A percentile compares a stretch with the other conserved stretches of the same genome.
phyloP scores from a whole-genome alignment of 2,888 invertebrate genomes.

The Pomacea canaliculata region DNA sequence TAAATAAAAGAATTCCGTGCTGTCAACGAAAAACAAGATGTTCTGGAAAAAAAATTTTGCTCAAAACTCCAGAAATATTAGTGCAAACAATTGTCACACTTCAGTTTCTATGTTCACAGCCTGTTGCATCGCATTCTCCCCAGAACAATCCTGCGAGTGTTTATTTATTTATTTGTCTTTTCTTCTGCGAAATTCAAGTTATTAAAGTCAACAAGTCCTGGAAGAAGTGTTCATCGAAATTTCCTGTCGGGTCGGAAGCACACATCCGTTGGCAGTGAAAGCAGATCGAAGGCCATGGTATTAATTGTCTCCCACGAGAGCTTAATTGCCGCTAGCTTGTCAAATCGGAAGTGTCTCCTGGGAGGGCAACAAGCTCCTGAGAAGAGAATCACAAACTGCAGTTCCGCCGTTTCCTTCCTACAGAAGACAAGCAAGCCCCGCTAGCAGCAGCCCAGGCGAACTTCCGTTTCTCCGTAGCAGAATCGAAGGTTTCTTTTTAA shows the following conservation, averaged over 20 bases:
- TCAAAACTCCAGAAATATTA: neutral
- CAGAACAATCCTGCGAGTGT: too few relatives aligned
- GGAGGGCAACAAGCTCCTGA: neutral
- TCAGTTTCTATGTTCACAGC: neutral
- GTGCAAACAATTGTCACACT: neutral
- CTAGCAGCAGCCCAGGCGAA: neutral
- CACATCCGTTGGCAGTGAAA: neutral
- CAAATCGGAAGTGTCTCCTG: neutral
- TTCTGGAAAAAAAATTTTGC: neutral
- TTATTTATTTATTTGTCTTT: too few relatives aligned
- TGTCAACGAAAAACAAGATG: neutral
- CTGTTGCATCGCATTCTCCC: neutral
- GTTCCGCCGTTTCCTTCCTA: neutral
- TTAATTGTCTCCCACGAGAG: neutral
- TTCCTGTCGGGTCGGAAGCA: too few relatives aligned
- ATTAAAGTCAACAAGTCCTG: too few relatives aligned
- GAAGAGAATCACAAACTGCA: too few relatives aligned
- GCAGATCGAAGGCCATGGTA: neutral
- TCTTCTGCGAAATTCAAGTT: too few relatives aligned
- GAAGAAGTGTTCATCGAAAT: too few relatives aligned
- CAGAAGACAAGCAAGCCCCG: neutral
- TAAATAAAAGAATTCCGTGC: too few relatives aligned
- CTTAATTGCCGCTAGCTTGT: neutral
- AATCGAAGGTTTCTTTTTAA: slow-evolving; percentile 4
- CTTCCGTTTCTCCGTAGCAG: neutral